phyloP scores from a whole-genome alignment of 2,113 vertebrate genomes.

The Callorhinus ursinus region DNA sequence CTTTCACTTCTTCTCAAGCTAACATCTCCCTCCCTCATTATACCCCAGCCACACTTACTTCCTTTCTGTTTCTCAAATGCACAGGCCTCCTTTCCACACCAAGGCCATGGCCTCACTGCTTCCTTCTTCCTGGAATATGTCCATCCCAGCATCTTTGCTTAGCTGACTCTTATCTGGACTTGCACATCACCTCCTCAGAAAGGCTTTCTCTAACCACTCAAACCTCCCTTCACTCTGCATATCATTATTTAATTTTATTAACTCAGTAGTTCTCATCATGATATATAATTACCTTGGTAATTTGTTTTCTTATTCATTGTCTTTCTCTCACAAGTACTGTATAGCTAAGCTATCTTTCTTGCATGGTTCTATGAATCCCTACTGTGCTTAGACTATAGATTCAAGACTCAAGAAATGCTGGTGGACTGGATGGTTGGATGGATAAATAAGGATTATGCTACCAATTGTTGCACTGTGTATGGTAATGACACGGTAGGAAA shows the following conservation, averaged over 20 bases:
- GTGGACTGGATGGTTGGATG: background rate
- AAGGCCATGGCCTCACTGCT: background rate
- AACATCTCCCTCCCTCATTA: background rate
- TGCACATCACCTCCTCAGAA: background rate
- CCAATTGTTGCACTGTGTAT: background rate
- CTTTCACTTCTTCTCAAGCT: background rate
- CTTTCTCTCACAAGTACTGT: background rate
- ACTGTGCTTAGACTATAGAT: background rate
- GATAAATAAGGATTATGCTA: background rate
- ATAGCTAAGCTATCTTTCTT: background rate
- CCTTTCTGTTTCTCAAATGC: background rate
- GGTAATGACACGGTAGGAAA: background rate
- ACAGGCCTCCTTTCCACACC: background rate
- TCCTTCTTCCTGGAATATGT: background rate
- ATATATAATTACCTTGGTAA: background rate
- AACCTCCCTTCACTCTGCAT: background rate
- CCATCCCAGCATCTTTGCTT: background rate
- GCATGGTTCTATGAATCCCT: background rate
- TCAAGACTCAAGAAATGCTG: constrained; percentile 26
- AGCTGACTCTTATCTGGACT: background rate
- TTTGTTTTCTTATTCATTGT: background rate
- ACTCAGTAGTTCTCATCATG: background rate
- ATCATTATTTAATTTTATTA: background rate
- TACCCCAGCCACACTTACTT: too few species aligned
- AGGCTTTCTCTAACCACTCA: background rate